Base-by-base conservation (phyloP, 2,797 vertebrate genomes). In the Mormyrus proboscirostris region DNA sequence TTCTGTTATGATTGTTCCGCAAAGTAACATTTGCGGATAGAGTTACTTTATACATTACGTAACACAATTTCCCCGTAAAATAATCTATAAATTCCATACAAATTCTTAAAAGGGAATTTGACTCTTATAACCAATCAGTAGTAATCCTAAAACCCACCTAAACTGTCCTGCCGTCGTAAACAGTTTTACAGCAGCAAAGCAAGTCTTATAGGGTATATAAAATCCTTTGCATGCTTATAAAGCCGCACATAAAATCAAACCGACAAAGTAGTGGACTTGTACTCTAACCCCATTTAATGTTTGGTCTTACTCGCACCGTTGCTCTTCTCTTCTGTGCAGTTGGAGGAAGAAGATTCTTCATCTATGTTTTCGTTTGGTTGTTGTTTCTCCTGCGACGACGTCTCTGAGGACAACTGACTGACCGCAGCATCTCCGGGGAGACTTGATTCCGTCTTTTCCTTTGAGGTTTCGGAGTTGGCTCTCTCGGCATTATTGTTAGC, bases 191-290 rank as follows among this genome's bases (percentile, higher is more conserved):
- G 94, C 96, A 96, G 95, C 95, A 97, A 96, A 97, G 95, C 94
- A 97, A 96, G 97, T 96, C 97, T 98, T 98, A 98, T 96, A 96
- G 97, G 97, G 97, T 96, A 96, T 97, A 97, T 99, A 99, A 98
- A 99, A 97, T 94, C 95, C 94, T 97, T 97, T 97, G 97, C 96
- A 96, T 97, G 98, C 98, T 97, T 98, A 98, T 99, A 99, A 98
- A 99, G 96, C 93, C 91, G 90, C 97, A 97, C 95, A 96, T 98
- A 97, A 98, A 97, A 96, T 93, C 93, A 94, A 92, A 94, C 94
- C 94, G 95, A 95, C 95, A 92, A 95, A 95, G 95, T 92, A 95
- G 93, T 94, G 96, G 96, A 95, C 96, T 92, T 94, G 91, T 94
- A 91, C 92, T 88, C 91, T 91, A 93, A 93, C 92, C 93, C 93